A percentile compares a stretch with the other conserved stretches of the same genome.
phyloP scores from a whole-genome alignment of 2,888 invertebrate genomes.

The Galeopsomyia nigrocyanea region DNA sequence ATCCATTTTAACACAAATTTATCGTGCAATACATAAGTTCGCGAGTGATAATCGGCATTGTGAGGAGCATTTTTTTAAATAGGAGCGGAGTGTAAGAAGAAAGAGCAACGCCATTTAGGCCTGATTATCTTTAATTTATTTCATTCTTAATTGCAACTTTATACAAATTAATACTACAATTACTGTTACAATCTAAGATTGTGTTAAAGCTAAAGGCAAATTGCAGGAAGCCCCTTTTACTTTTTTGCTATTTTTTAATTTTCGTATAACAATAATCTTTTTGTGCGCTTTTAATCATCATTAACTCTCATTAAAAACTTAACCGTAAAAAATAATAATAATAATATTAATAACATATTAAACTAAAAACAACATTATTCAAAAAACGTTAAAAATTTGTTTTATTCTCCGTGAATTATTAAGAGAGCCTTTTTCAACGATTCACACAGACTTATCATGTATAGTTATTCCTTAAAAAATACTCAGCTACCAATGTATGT shows the following conservation, averaged over 20 bases:
- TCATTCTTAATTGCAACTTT: conserved; percentile 32
- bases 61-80: conserved; percentile 36
- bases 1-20: background rate
- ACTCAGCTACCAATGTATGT: conserved; percentile 26
- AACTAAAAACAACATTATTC: conserved; percentile 36
- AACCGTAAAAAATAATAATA: conserved; percentile 33
- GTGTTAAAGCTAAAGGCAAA: conserved; percentile 46
- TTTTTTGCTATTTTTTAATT: conserved; percentile 7
- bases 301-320: conserved; percentile 24
- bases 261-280: conserved; percentile 26
- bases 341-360: conserved; percentile 22
- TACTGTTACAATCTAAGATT: conserved; percentile 30
- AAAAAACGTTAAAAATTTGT: conserved; percentile 16
- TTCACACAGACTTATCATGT: conserved; percentile 9
- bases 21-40: conserved; percentile 23
- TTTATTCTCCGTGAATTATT: conserved; percentile 35
- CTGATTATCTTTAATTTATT: conserved; percentile 22
- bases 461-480: conserved; percentile 11
- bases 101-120: conserved; percentile 26
- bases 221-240: conserved; percentile 44
- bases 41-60: conserved; percentile 38
- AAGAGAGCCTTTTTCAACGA: conserved; percentile 43
- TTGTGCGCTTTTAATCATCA: conserved; percentile 29
- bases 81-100: conserved; percentile 1
- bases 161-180: conserved; percentile 45